A percentile compares a stretch with the other conserved stretches of the same genome.
These are phyloP conservation scores for Siniperca knerii DNA, from an alignment of 2,113 vertebrate genomes.

Conservation along the genomic window DNA sequence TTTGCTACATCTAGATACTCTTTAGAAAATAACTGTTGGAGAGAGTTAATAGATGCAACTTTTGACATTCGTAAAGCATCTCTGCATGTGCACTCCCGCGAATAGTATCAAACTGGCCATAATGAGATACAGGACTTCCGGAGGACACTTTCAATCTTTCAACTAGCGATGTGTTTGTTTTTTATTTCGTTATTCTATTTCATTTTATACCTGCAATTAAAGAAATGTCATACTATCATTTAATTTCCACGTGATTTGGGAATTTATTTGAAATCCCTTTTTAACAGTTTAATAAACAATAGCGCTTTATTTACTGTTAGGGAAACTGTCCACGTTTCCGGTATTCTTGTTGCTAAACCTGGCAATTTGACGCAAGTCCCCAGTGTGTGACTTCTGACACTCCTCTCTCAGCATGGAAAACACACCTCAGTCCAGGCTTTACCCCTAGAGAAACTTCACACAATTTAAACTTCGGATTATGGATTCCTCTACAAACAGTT, in stretches of 20 bases:
- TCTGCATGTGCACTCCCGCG: background rate
- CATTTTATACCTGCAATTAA: accelerated
- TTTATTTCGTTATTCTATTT: background rate
- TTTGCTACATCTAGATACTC: background rate
- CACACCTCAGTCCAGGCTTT: conserved; percentile 31
- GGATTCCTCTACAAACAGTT: conserved; percentile 82
- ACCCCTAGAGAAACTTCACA: conserved; percentile 27
- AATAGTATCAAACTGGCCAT: background rate
- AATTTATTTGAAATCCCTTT: accelerated
- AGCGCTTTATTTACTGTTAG: conserved; percentile 16
- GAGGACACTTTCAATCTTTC: background rate
- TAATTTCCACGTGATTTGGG: accelerated
- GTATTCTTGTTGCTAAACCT: background rate
- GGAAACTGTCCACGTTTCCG: conserved; percentile 40
- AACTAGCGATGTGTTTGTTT: background rate
- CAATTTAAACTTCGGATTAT: conserved; percentile 50
- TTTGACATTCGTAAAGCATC: background rate
- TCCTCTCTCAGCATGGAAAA: conserved; percentile 75
- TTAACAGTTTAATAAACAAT: background rate
- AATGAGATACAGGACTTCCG: conserved; percentile 1
- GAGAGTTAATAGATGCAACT: too few relatives aligned
- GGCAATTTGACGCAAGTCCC: conserved; percentile 6
- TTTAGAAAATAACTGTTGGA: too few relatives aligned
- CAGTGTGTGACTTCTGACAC: conserved; percentile 57
- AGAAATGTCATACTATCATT: accelerated